phyloP scores from a whole-genome alignment of 2,797 vertebrate genomes.

The Schizopygopsis malacanthus region DNA sequence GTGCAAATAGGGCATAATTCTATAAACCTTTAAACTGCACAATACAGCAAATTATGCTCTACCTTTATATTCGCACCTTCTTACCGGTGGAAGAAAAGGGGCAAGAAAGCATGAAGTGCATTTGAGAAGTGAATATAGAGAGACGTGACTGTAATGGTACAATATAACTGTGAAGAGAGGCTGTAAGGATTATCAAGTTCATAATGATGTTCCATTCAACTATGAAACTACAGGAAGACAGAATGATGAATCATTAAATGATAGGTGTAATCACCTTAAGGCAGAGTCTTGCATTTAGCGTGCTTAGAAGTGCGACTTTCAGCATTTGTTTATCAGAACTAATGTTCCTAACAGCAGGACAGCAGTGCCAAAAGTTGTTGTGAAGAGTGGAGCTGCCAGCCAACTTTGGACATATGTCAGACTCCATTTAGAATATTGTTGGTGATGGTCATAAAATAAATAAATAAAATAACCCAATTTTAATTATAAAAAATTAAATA shows the following conservation, averaged over 20 bases:
- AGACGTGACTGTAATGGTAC: constrained; percentile 8
- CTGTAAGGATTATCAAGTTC: constrained; percentile 16
- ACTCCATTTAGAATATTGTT: neutral
- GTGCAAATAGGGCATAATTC: neutral
- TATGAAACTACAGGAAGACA: neutral
- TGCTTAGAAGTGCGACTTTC: neutral
- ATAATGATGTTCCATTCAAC: constrained; percentile 4
- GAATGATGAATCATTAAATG: constrained; percentile 27
- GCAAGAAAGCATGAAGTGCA: constrained; percentile 16
- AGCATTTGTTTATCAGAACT: neutral
- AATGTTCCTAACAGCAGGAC: neutral
- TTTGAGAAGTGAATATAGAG: constrained; percentile 17
- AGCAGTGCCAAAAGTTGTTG: neutral
- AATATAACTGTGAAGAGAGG: constrained; percentile 2
- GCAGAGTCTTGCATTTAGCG: neutral
- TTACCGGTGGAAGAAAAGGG: neutral
- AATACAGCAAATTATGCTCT: constrained; percentile 8
- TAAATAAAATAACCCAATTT: neutral
- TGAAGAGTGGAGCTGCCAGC: neutral
- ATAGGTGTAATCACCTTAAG: neutral
- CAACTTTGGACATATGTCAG: neutral
- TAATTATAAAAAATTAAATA: neutral
- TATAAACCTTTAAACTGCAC: neutral
- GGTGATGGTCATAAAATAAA: too few species aligned
- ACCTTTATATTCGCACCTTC: neutral